A percentile compares a stretch with the other conserved stretches of the same genome.
phyloP scores from a whole-genome alignment of 2,888 invertebrate species.

The Adelphocoris suturalis region DNA sequence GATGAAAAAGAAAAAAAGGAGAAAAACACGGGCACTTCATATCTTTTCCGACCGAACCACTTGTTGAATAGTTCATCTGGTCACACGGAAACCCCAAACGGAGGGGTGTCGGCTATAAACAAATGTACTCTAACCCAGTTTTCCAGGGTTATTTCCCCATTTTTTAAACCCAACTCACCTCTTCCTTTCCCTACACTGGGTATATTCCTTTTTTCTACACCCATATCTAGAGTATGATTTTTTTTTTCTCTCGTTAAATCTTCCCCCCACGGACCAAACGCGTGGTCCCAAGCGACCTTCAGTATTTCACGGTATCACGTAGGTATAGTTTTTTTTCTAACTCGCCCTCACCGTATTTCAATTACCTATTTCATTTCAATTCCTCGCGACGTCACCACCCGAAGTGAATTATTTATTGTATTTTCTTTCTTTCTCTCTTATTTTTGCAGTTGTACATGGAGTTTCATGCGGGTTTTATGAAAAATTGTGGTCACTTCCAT shows the following conservation, averaged over 20 bases:
- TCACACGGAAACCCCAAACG: not conserved
- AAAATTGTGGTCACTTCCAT: not conserved
- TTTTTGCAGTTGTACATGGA: not conserved
- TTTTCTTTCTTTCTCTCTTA: not conserved
- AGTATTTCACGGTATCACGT: slow-evolving; percentile 19
- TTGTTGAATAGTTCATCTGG: slow-evolving; percentile 52
- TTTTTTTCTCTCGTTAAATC: slow-evolving; percentile 21
- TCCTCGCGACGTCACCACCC: not conserved
- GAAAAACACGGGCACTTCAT: not conserved
- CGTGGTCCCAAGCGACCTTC: slow-evolving; percentile 6
- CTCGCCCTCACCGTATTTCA: not conserved
- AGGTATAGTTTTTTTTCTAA: not conserved
- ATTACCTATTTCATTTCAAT: slow-evolving; percentile 27
- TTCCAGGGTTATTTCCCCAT: slow-evolving; percentile 23
- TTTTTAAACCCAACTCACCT: slow-evolving; percentile 22
- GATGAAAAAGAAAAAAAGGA: not conserved
- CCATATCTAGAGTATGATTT: not conserved
- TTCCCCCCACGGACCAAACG: not conserved
- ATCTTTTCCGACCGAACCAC: slow-evolving; percentile 30
- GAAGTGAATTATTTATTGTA: not conserved
- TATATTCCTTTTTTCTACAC: not conserved
- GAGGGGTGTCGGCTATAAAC: slow-evolving; percentile 7
- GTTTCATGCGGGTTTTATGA: not conserved
- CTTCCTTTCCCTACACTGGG: not conserved
- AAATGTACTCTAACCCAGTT: slow-evolving; percentile 39